Percentiles rank a stretch among this genome's conserved stretches.
Evolutionary conservation across 1,140 invertebrate genomes (phyloP).

Genomic region (Calliopsis andreniformis): DNA sequence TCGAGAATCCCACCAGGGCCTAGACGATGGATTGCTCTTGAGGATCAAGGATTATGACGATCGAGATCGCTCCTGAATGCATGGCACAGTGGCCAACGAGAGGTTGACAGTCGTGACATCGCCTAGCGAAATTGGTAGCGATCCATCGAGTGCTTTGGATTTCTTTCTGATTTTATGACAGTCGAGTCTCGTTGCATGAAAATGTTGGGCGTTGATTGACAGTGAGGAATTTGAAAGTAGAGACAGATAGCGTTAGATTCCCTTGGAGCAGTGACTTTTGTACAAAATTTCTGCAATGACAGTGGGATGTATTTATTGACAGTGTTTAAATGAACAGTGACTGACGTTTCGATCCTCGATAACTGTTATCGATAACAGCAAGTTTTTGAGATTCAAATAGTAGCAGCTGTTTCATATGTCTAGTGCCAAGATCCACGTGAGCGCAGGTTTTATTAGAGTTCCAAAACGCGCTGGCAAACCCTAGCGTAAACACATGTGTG

Average conservation of each 20-base stretch:
- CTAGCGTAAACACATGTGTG: constrained; percentile 50
- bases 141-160: not conserved
- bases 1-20: not conserved
- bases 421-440: not conserved
- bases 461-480: not conserved
- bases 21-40: not conserved
- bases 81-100: not conserved
- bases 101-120: constrained; percentile 1
- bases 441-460: not conserved
- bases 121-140: not conserved
- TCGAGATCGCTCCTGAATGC: not conserved
- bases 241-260: no score
- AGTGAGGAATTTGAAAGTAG: no score
- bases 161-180: not conserved
- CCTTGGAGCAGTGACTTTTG: no score
- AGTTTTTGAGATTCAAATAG: not conserved
- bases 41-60: not conserved
- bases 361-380: not conserved
- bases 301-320: no score
- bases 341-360: no score
- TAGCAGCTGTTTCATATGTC: not conserved
- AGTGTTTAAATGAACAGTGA: no score
- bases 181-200: no score
- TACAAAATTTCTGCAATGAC: no score
- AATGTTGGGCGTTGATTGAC: no score